These are phyloP conservation scores for Drosophila suboccidentalis DNA, from an alignment of 2,888 invertebrate genomes.

Conservation along the genomic window DNA sequence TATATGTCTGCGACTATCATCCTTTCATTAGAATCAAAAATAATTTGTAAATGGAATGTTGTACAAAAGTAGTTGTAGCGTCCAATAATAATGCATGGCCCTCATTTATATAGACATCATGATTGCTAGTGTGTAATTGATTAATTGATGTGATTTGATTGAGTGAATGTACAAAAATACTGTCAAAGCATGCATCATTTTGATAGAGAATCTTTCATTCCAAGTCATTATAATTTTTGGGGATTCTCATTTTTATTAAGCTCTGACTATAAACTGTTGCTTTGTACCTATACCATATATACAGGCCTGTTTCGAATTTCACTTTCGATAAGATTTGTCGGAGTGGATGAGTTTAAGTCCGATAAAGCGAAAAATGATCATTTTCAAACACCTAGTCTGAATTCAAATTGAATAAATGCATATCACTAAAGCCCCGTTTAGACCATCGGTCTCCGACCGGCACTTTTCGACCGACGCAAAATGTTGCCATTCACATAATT, in stretches of 20 bases:
- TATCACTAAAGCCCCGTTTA: too few species aligned
- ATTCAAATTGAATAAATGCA: too few species aligned
- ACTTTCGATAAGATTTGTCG: too few species aligned
- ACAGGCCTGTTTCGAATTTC: too few species aligned
- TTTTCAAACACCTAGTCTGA: too few species aligned
- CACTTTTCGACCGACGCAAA: too few species aligned
- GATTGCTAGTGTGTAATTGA: constrained; percentile 16
- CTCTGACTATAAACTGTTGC: not conserved
- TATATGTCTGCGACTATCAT: constrained; percentile 15
- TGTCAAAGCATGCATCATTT: constrained; percentile 22
- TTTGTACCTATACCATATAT: not conserved
- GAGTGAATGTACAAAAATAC: not conserved
- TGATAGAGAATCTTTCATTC: not conserved
- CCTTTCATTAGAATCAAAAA: constrained; percentile 5
- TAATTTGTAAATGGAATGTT: constrained; percentile 21
- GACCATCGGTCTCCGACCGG: too few species aligned
- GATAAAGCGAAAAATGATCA: too few species aligned
- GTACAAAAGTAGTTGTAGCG: constrained; percentile 23
- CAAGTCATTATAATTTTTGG: constrained; percentile 1
- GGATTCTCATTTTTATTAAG: constrained; percentile 17
- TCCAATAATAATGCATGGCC: constrained; percentile 37
- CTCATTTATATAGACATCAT: constrained; percentile 8
- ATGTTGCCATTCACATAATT: too few species aligned
- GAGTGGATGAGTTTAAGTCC: too few species aligned
- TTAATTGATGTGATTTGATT: constrained; percentile 5